Conservation (phyloP, 2,113 vertebrate genomes). For the Gasterosteus aculeatus region DNA sequence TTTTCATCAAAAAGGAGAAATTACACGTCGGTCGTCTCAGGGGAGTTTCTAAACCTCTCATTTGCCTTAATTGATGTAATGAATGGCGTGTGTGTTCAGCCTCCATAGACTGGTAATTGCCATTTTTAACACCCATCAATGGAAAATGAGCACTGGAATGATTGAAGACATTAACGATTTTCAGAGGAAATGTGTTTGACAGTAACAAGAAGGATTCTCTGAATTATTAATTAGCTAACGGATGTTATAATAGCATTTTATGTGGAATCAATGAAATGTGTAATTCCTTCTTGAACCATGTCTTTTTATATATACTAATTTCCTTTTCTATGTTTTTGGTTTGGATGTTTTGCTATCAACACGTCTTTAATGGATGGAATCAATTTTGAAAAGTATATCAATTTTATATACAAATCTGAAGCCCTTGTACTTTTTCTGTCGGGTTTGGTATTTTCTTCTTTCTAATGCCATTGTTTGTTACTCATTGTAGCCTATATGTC, state of each 20-base stretch:
- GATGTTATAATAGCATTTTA: conserved; percentile 67
- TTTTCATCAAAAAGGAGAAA: conserved; percentile 69
- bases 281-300: conserved; percentile 62
- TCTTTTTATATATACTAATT: conserved; percentile 40
- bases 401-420: not conserved
- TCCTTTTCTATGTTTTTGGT: conserved; percentile 36
- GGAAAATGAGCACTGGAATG: conserved; percentile 75
- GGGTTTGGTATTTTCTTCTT: not conserved
- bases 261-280: conserved; percentile 72
- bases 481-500: conserved; percentile 6
- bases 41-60: conserved; percentile 78
- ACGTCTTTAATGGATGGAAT: conserved; percentile 6
- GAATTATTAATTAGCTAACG: conserved; percentile 75
- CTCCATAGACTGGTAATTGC: conserved; percentile 81
- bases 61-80: conserved; percentile 84
- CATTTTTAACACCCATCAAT: conserved; percentile 81
- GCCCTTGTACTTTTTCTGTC: not conserved
- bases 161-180: conserved; percentile 75
- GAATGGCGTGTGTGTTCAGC: conserved; percentile 75
- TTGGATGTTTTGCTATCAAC: conserved; percentile 28
- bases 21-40: conserved; percentile 71
- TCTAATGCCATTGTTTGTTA: conserved; percentile 6
- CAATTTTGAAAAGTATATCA: not conserved
- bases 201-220: conserved; percentile 59
- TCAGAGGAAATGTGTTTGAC: conserved; percentile 71